Conservation (phyloP, 2,888 invertebrate genomes). For the Rhaphigaster nebulosa region DNA sequence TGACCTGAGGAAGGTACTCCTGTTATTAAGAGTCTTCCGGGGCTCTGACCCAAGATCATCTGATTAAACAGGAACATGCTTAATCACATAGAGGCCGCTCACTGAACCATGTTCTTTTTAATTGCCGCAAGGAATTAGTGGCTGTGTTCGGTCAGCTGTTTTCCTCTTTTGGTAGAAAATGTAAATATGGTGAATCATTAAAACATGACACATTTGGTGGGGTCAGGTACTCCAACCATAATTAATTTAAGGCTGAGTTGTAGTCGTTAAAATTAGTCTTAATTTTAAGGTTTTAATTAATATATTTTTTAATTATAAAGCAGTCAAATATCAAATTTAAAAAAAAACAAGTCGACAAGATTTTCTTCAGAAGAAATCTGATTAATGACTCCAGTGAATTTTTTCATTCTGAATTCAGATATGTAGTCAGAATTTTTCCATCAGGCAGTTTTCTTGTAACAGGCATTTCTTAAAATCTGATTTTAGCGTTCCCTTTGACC, state of each 20-base stretch:
- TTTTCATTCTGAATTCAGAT: too few species aligned
- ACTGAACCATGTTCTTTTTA: conserved; percentile 31
- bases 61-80: conserved; percentile 17
- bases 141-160: conserved; percentile 11
- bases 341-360: too few species aligned
- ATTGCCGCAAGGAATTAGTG: conserved; percentile 26
- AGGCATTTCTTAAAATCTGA: too few species aligned
- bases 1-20: neutral
- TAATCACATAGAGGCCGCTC: conserved; percentile 6
- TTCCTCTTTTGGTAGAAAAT: neutral
- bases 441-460: too few species aligned
- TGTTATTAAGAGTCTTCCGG: neutral
- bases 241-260: neutral
- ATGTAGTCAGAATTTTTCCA: too few species aligned
- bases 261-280: neutral
- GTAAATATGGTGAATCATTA: neutral
- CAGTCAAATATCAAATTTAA: too few species aligned
- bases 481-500: too few species aligned
- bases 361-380: too few species aligned
- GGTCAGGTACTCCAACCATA: neutral
- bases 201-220: neutral
- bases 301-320: neutral
- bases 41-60: neutral
- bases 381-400: too few species aligned
- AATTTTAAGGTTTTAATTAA: neutral